A percentile compares a stretch with the other conserved stretches of the same genome.
Evolutionary conservation across 1,140 invertebrate species (phyloP).

Genomic region (Arion vulgaris): DNA sequence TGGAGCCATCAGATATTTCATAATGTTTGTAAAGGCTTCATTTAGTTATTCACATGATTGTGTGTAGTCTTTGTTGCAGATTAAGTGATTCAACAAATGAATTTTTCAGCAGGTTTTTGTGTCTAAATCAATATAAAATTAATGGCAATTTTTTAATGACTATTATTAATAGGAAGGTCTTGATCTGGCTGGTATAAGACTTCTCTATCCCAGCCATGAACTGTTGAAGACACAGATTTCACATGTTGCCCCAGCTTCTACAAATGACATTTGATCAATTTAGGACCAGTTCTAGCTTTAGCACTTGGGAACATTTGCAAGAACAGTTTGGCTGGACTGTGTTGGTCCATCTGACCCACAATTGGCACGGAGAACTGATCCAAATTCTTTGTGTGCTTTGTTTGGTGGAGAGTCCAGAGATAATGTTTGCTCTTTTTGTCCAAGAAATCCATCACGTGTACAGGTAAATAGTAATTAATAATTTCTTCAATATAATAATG

Average conservation of each 20-base stretch:
- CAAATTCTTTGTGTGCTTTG: constrained; percentile 67
- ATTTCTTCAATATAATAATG: too few relatives aligned
- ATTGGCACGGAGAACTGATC: constrained; percentile 66
- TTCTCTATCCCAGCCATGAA: constrained; percentile 20
- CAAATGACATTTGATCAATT: constrained; percentile 56
- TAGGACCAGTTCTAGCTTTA: constrained; percentile 66
- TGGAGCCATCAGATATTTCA: too few relatives aligned
- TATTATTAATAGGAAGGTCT: constrained; percentile 1
- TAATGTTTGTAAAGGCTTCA: too few relatives aligned
- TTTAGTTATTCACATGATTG: too few relatives aligned
- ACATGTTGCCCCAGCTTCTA: constrained; percentile 24
- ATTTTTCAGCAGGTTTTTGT: too few relatives aligned
- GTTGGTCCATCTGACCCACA: constrained; percentile 67
- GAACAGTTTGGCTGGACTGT: constrained; percentile 65
- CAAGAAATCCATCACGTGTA: constrained; percentile 52
- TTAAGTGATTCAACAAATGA: too few relatives aligned
- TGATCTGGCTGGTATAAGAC: constrained; percentile 29
- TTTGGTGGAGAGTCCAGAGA: constrained; percentile 64
- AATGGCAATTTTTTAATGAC: background rate
- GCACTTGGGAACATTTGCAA: constrained; percentile 62
- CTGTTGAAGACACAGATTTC: background rate
- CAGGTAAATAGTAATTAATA: constrained; percentile 15
- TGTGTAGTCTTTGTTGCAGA: too few relatives aligned
- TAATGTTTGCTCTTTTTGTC: constrained; percentile 63
- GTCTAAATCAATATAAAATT: too few relatives aligned